These are phyloP conservation scores for Lordiphosa fenestrarum DNA, from an alignment of 2,888 invertebrate genomes.

Conservation along the genomic window DNA sequence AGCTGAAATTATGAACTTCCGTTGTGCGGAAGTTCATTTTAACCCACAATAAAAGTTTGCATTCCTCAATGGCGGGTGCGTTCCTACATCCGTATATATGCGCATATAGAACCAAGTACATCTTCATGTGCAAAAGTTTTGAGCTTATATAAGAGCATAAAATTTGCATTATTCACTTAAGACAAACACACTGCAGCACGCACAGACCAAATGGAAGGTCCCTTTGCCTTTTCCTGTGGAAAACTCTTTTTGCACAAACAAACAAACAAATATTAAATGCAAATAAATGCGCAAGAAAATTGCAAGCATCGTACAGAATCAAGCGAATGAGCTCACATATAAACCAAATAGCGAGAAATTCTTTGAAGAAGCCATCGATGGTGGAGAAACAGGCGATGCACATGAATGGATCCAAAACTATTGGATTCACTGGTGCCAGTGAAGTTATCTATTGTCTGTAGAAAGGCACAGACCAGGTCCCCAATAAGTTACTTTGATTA, in stretches of 20 bases:
- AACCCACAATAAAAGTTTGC: constrained; percentile 75
- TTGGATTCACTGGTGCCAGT: too few relatives aligned
- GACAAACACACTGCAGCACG: constrained; percentile 51
- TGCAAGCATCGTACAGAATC: constrained; percentile 44
- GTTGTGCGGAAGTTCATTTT: constrained; percentile 72
- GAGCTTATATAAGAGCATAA: constrained; percentile 69
- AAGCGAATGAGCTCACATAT: constrained; percentile 28
- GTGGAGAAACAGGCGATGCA: too few relatives aligned
- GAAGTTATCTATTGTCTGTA: too few relatives aligned
- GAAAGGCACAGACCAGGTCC: too few relatives aligned
- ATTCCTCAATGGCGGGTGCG: constrained; percentile 39
- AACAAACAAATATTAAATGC: constrained; percentile 73
- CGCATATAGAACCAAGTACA: constrained; percentile 4
- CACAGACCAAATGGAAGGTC: constrained; percentile 27
- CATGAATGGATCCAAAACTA: too few relatives aligned
- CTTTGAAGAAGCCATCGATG: constrained; percentile 49
- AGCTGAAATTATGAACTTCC: constrained; percentile 76
- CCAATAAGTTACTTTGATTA: too few relatives aligned
- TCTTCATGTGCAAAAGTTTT: constrained; percentile 72
- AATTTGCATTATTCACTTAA: constrained; percentile 75
- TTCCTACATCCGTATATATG: constrained; percentile 8
- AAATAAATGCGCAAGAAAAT: constrained; percentile 68
- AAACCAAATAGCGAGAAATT: constrained; percentile 36
- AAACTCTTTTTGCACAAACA: constrained; percentile 54
- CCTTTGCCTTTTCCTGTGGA: constrained; percentile 54